Evolutionary conservation across 2,888 invertebrate genomes (phyloP).

Genomic region (Drosophila kuntzei): DNA sequence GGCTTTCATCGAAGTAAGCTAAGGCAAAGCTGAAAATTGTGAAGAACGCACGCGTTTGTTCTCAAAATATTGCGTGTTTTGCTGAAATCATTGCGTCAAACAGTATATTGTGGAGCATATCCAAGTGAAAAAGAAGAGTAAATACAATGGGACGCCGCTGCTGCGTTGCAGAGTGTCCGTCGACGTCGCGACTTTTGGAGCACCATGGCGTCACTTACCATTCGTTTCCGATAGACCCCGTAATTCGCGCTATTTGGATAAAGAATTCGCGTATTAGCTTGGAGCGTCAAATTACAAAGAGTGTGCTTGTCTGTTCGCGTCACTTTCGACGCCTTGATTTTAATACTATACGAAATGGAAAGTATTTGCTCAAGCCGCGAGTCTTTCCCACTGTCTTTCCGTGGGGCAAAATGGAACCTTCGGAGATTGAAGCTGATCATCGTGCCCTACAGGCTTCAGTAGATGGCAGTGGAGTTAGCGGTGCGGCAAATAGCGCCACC

Average conservation of each 20-base stretch:
- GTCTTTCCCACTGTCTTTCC: slow-evolving; percentile 91
- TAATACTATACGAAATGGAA: slow-evolving; percentile 88
- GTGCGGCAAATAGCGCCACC: slow-evolving; percentile 42
- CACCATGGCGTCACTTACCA: slow-evolving; percentile 91
- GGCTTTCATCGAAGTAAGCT: slow-evolving; percentile 43
- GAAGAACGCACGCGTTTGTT: slow-evolving; percentile 1
- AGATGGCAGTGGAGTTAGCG: slow-evolving; percentile 36
- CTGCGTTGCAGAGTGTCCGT: slow-evolving; percentile 83
- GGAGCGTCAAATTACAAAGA: slow-evolving; percentile 87
- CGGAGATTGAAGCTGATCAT: slow-evolving; percentile 76
- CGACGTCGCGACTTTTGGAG: slow-evolving; percentile 81
- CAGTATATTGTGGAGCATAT: neutral
- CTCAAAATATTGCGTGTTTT: slow-evolving; percentile 30
- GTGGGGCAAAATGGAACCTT: slow-evolving; percentile 86
- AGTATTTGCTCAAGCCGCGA: slow-evolving; percentile 90
- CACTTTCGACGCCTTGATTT: slow-evolving; percentile 92
- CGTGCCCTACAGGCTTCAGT: slow-evolving; percentile 64
- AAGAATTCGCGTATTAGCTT: slow-evolving; percentile 87
- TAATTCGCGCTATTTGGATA: slow-evolving; percentile 88
- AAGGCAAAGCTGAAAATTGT: slow-evolving; percentile 4
- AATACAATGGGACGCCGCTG: slow-evolving; percentile 84
- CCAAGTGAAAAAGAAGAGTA: neutral
- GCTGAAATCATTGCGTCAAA: slow-evolving; percentile 23
- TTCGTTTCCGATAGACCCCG: slow-evolving; percentile 89
- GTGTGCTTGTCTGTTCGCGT: slow-evolving; percentile 90